Base-by-base conservation (phyloP, 2,797 vertebrate species). In the Gymnodraco acuticeps region DNA sequence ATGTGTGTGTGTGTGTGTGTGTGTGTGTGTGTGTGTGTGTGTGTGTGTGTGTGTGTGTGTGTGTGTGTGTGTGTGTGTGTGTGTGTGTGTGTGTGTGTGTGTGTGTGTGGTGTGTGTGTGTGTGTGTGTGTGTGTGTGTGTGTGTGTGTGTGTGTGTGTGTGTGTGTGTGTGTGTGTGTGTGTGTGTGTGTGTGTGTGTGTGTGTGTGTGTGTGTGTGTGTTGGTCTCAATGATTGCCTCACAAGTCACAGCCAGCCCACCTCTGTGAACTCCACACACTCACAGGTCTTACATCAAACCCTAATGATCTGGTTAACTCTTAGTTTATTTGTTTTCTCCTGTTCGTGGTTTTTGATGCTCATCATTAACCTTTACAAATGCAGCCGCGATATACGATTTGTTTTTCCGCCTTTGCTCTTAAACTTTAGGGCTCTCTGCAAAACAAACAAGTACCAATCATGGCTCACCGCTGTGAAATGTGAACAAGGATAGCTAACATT, bases 281-380 rank as follows among this genome's bases (percentile, higher is more conserved):
- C 60, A n/a, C 52, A 77, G 67, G 27, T 71, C 56, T 77, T 78
- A 59, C 43, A 64, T 66, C 64, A 54, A 56, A 78, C 67, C 33
- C 63, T 64, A 82, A 84, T 85, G 76, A 80, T 64, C 46, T 69
- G 55, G 55, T 77, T 73, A 81, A 81, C 81, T 58, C 62, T 56
- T 80, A 70, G 70, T 86, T 87, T 82, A 17, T 78, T 74, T 74
- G 1, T 73, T 62, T 61, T 48, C 43, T 55, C 23, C 70, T 13
- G 2, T 80, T 71, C 80, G 43, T 82, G 58, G 56, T 74, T 82
- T 87, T 64, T 77, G 62, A 78, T 88, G 75, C 83, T 84, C 71
- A 67, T 87, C 73, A 74, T 91, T 93, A 87, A 89, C 83, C 81
- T 86, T 88, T 87, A 64, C 66, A 83, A 80, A 80, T 64, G 16